phyloP scores from a whole-genome alignment of 35 echinoderm and acorn worm species.

The Acanthaster planci region DNA sequence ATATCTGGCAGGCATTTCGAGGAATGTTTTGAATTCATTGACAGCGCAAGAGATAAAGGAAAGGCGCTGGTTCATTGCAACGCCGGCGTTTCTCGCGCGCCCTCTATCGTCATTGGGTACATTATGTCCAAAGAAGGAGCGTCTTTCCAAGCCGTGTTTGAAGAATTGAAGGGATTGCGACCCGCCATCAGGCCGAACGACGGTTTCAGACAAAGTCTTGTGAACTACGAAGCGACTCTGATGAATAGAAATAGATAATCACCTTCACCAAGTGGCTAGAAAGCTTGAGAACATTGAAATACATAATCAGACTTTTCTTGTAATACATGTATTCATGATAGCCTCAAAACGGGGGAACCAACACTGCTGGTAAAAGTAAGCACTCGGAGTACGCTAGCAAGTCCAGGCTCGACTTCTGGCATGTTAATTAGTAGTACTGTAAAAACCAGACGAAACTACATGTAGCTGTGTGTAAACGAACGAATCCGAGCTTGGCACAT shows the following conservation, averaged over 20 bases:
- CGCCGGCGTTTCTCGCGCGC: conserved; percentile 79
- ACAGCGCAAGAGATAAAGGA: conserved; percentile 52
- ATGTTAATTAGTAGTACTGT: too few species aligned
- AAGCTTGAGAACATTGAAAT: too few species aligned
- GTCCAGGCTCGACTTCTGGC: too few species aligned
- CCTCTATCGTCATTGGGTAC: conserved; percentile 64
- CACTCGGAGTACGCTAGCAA: too few species aligned
- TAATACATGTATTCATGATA: too few species aligned
- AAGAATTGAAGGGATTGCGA: conserved; percentile 41
- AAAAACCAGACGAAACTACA: too few species aligned
- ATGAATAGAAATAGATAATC: not conserved
- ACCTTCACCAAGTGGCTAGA: not conserved
- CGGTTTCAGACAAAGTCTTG: conserved; percentile 71
- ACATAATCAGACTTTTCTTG: too few species aligned
- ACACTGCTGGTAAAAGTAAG: too few species aligned
- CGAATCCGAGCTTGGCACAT: too few species aligned
- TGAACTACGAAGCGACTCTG: conserved; percentile 41
- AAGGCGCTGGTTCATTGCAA: conserved; percentile 78
- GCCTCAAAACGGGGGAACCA: too few species aligned
- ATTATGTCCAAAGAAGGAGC: conserved; percentile 57
- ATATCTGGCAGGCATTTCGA: not conserved
- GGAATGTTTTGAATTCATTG: conserved; percentile 68
- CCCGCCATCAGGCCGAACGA: conserved; percentile 66
- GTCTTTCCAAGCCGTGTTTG: conserved; percentile 37
- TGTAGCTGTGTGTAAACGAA: too few species aligned